These are phyloP conservation scores for Quadriops clusia DNA, from an alignment of 2,888 invertebrate species.

Conservation along the genomic window DNA sequence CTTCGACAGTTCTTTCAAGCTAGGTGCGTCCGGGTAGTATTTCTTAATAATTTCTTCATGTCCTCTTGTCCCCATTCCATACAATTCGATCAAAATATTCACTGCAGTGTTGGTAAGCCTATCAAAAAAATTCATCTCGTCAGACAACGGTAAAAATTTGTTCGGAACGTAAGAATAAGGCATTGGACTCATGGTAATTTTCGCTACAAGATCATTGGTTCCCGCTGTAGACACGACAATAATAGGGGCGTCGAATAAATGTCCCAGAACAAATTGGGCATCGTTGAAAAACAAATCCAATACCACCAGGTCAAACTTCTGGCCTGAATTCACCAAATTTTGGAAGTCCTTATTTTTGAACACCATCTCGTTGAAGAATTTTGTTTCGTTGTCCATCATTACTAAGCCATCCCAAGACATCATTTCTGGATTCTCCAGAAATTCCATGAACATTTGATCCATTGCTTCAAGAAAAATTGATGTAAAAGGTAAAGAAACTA, in stretches of 20 bases:
- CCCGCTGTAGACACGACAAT: conserved; percentile 1
- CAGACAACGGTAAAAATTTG: neutral
- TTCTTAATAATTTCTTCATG: neutral
- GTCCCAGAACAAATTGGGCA: conserved; percentile 3
- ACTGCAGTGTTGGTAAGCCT: neutral
- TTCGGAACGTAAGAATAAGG: conserved; percentile 1
- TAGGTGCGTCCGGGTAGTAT: neutral
- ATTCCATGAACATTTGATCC: too few species aligned
- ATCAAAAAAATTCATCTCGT: conserved; percentile 1
- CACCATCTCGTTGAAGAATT: conserved; percentile 1
- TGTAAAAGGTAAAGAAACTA: too few species aligned
- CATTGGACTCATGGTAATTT: neutral
- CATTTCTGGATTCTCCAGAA: too few species aligned
- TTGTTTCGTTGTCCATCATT: neutral
- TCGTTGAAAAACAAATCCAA: conserved; percentile 4
- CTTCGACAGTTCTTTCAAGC: neutral
- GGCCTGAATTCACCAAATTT: neutral
- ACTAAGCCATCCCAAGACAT: too few species aligned
- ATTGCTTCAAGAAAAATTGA: too few species aligned
- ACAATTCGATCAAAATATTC: neutral
- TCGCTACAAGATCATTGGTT: neutral
- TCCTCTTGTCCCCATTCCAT: neutral
- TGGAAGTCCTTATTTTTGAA: neutral
- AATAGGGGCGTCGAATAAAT: conserved; percentile 2
- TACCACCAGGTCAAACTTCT: conserved; percentile 2